Conservation (phyloP, 1,140 invertebrate species). For the Hypothenemus hampei region DNA sequence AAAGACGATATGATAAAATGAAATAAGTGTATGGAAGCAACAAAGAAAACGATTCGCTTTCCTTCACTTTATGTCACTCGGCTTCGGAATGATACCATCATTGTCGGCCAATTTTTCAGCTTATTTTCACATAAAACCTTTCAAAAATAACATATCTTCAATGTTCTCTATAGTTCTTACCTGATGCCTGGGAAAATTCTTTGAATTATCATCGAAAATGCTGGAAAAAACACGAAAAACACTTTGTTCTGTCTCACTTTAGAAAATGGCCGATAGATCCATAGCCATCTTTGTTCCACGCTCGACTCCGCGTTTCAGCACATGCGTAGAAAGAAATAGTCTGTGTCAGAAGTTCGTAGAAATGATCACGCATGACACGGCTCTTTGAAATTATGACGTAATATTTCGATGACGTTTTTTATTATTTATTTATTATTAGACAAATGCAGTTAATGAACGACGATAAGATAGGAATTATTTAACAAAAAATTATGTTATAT, state of each 20-base stretch:
- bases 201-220: conserved; percentile 27
- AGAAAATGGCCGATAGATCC: conserved; percentile 46
- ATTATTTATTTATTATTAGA: conserved; percentile 26
- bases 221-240: conserved; percentile 38
- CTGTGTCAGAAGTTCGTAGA: conserved; percentile 19
- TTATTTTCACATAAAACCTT: conserved; percentile 28
- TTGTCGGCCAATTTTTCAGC: conserved; percentile 14
- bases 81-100: conserved; percentile 7
- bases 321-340: conserved; percentile 9
- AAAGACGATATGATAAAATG: conserved; percentile 45
- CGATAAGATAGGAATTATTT: too few species aligned
- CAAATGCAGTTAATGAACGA: too few species aligned
- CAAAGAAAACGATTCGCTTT: conserved; percentile 45
- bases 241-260: conserved; percentile 46
- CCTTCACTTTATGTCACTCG: conserved; percentile 30
- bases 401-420: conserved; percentile 23
- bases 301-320: conserved; percentile 4
- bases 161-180: conserved; percentile 2
- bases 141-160: background rate
- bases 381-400: conserved; percentile 26
- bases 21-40: conserved; percentile 45
- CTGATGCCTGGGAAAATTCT: conserved; percentile 19
- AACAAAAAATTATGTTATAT: too few species aligned
- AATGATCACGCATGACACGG: conserved; percentile 20
- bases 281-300: conserved; percentile 46